Evolutionary conservation across 2,113 vertebrate genomes (phyloP).

Genomic region (Columba janthina): DNA sequence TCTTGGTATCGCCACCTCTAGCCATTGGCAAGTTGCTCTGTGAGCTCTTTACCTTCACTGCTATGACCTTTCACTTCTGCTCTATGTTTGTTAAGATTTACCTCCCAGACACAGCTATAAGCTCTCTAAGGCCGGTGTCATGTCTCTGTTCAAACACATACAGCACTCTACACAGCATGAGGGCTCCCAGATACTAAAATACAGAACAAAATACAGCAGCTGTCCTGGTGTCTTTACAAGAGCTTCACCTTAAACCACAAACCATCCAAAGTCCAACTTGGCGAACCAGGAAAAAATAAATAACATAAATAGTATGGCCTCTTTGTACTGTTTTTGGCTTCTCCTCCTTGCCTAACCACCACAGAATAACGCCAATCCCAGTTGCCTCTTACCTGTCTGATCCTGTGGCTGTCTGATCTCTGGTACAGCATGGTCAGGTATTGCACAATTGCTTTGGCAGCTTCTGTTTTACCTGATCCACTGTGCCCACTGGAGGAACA

Average conservation of each 20-base stretch:
- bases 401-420: conserved; percentile 36
- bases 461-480: conserved; percentile 92
- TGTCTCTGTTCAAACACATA: neutral
- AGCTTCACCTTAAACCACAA: neutral
- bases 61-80: neutral
- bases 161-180: neutral
- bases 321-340: neutral
- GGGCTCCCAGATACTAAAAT: neutral
- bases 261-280: neutral
- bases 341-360: neutral
- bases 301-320: neutral
- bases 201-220: neutral
- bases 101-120: neutral
- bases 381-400: conserved; percentile 77
- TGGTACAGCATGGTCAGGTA: conserved; percentile 83
- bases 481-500: conserved; percentile 83
- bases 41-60: neutral
- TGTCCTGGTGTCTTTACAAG: neutral
- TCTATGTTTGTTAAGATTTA: neutral
- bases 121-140: neutral
- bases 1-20: neutral
- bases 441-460: conserved; percentile 81
- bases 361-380: neutral
- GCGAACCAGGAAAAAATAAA: neutral
- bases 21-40: neutral